Percentiles rank a stretch among this genome's conserved stretches.
Conservation (phyloP, 2,797 vertebrate species). For the Oceanodroma leucorhoa region DNA sequence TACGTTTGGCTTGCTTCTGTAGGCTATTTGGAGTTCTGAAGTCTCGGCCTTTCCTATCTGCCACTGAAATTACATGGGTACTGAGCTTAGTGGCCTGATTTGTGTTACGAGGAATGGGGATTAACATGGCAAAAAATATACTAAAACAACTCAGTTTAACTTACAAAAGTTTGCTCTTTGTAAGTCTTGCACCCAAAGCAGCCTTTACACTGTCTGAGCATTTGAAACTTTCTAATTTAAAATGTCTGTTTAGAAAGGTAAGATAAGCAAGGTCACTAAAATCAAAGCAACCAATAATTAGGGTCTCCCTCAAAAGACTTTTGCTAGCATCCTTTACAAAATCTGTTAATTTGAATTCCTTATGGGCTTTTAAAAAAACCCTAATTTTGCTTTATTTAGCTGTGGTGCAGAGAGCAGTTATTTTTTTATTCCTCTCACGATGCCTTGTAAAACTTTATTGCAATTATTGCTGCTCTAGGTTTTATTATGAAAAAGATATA, state of each 20-base stretch:
- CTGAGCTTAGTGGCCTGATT: not conserved
- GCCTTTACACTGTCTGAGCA: not conserved
- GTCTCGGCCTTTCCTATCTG: not conserved
- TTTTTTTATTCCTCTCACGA: constrained; percentile 20
- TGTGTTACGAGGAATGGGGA: not conserved
- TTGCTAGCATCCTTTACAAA: not conserved
- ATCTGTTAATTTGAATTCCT: not conserved
- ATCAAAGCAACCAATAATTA: constrained; percentile 11
- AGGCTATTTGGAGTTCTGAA: not conserved
- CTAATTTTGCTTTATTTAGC: constrained; percentile 14
- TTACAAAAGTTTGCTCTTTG: not conserved
- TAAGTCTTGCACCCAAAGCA: not conserved
- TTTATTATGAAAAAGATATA: constrained; percentile 21
- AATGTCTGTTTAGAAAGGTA: constrained; percentile 1
- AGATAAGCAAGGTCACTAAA: constrained; percentile 10
- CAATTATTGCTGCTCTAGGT: constrained; percentile 15
- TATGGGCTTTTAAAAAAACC: not conserved
- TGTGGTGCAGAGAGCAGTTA: not conserved
- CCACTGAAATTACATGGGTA: not conserved
- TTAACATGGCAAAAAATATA: not conserved
- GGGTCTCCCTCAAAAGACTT: not conserved
- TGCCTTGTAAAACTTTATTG: constrained; percentile 20
- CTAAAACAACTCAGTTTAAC: not conserved
- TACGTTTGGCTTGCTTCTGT: not conserved
- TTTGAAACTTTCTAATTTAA: not conserved